These are phyloP conservation scores for Drosophila anceps DNA, from an alignment of 2,888 invertebrate species.

Conservation along the genomic window DNA sequence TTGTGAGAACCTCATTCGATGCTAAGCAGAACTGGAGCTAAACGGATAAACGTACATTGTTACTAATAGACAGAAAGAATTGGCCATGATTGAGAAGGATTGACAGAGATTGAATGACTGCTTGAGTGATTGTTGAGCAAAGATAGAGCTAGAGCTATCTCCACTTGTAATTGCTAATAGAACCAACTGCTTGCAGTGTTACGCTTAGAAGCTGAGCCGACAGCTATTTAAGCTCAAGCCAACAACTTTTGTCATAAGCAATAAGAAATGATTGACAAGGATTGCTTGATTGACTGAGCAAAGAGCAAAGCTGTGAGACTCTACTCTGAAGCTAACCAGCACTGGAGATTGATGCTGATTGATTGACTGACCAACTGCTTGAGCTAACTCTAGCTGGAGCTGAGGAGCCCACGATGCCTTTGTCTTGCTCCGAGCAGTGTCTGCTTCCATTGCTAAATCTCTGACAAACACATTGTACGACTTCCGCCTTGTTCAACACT, in stretches of 20 bases:
- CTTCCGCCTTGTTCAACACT: constrained; percentile 5
- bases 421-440: neutral
- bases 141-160: neutral
- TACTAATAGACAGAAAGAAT: no score
- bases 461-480: constrained; percentile 9
- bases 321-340: neutral
- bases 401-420: neutral
- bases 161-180: neutral
- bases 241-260: no score
- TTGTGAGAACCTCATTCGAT: neutral
- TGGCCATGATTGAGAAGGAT: neutral
- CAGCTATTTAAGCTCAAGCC: no score
- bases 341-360: neutral
- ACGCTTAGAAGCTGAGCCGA: no score
- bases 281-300: neutral
- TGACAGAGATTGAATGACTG: neutral
- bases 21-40: neutral
- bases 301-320: neutral
- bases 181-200: no score
- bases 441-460: constrained; percentile 8
- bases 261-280: neutral
- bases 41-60: no score
- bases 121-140: neutral
- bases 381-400: neutral
- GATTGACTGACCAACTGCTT: neutral